phyloP scores from a whole-genome alignment of 2,888 invertebrate genomes.

The Creontiades dilutus region DNA sequence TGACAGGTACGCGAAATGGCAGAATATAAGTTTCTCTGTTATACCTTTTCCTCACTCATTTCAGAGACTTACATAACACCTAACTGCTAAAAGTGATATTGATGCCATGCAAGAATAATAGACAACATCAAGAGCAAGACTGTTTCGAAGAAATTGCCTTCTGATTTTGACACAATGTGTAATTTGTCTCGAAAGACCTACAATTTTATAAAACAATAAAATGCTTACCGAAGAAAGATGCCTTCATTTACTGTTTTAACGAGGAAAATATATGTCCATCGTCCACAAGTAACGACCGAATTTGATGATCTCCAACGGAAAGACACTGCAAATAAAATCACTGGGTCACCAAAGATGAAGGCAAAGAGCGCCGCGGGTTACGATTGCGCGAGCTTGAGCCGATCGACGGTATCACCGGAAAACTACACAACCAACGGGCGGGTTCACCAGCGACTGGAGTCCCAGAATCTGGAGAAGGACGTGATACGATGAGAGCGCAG shows the following conservation, averaged over 20 bases:
- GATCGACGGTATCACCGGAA: not conserved
- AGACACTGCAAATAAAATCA: slow-evolving; percentile 27
- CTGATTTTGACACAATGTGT: too few species aligned
- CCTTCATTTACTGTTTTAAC: not conserved
- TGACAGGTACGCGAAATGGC: too few species aligned
- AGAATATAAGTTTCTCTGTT: too few species aligned
- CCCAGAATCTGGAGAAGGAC: slow-evolving; percentile 37
- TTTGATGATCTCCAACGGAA: not conserved
- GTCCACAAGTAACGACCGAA: slow-evolving; percentile 21
- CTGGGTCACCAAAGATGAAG: slow-evolving; percentile 11
- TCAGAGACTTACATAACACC: too few species aligned
- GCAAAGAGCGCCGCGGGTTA: not conserved
- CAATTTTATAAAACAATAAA: too few species aligned
- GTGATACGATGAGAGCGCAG: slow-evolving; percentile 34
- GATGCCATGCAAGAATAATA: too few species aligned
- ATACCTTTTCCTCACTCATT: too few species aligned
- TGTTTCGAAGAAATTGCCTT: too few species aligned
- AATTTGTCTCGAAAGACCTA: too few species aligned
- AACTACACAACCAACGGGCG: slow-evolving; percentile 5
- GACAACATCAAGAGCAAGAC: too few species aligned
- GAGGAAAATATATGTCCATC: slow-evolving; percentile 27
- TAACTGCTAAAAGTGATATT: too few species aligned
- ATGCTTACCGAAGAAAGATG: not conserved
- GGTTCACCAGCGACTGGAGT: slow-evolving; percentile 68
- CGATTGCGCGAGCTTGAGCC: not conserved